Evolutionary conservation across 2,888 invertebrate genomes (phyloP), one percentile per base, ranked within the genome.

Genomic region (Thereva nobilitata): DNA sequence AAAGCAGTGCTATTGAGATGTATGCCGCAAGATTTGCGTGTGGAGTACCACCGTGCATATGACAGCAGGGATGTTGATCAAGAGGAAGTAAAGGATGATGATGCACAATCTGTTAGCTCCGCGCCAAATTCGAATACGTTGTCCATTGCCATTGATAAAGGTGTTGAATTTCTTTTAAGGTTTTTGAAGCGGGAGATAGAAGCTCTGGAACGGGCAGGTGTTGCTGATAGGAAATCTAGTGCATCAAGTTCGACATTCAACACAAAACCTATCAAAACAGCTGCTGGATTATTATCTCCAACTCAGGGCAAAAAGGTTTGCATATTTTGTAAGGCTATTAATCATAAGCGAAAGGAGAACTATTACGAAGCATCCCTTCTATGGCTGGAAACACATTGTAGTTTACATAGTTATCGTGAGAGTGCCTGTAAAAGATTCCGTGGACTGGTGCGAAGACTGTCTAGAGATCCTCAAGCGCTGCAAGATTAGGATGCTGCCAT

Each of bases 1-100:
- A 64, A 53, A 47, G 50, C 52, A n/a, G 49, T 67, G 40, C 53
- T 57, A 40, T 49, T 67, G n/a, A 41, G 55, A 6, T 67, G 67
- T 52, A 6, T 64, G 2, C 64, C 56, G 1, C 53, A 47, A 8
- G 55, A 64, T 38, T n/a, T 41, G 38, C 45, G 47, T 8, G 55
- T 65, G 5, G 65, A 55, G 50, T 38, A 49, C 38, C 59, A 59
- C 53, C 52, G 65, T 5, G 52, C 54, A 9, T 65, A 64, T n/a
- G 47, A 1, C 49, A 3, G n/a, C 44, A 1, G 8, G 8, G n/a
- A 44, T 44, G 8, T 2, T n/a, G 44, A n/a, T 44, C 8, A 44
- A 44, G 44, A 44, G 8, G 44, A 44, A 1, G 44, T 9, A 55
- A 23, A 52, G 56, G 61, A 64, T 6, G 40, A 41, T 37, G 23